Evolutionary conservation across 2,888 invertebrate species (phyloP).

Genomic region (Drosophila birchii): DNA sequence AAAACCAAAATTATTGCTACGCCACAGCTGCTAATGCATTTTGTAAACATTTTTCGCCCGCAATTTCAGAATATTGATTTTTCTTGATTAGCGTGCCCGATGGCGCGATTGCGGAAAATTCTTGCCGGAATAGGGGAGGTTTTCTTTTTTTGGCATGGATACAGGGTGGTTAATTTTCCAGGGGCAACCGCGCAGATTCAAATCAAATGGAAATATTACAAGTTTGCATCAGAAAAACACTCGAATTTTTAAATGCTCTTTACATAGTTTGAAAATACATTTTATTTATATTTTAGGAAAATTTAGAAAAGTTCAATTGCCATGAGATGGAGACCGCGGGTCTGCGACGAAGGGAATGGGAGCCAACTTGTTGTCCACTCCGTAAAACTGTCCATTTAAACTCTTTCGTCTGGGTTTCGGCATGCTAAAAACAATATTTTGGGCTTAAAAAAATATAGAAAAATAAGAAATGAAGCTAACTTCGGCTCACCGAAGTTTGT

Average conservation of each 20-base stretch:
- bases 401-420: constrained; percentile 62
- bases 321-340: constrained; percentile 39
- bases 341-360: constrained; percentile 68
- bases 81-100: constrained; percentile 9
- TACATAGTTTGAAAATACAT: not conserved
- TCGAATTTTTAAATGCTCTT: not conserved
- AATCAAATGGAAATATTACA: not conserved
- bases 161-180: constrained; percentile 1
- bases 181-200: not conserved
- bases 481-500: too few species aligned
- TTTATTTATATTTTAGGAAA: not conserved
- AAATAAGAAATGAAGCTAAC: too few species aligned
- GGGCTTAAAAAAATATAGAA: too few species aligned
- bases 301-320: not conserved
- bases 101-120: not conserved
- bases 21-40: constrained; percentile 68
- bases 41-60: constrained; percentile 76
- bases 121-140: not conserved
- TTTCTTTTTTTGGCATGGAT: not conserved
- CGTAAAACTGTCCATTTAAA: constrained; percentile 77
- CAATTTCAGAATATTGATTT: constrained; percentile 56
- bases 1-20: constrained; percentile 62
- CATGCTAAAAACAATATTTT: constrained; percentile 43
- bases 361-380: constrained; percentile 71
- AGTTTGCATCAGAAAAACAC: not conserved